Percentiles rank a stretch among this genome's conserved stretches.
phyloP scores from a whole-genome alignment of 1,140 invertebrate genomes.

The Drosophila novamexicana region DNA sequence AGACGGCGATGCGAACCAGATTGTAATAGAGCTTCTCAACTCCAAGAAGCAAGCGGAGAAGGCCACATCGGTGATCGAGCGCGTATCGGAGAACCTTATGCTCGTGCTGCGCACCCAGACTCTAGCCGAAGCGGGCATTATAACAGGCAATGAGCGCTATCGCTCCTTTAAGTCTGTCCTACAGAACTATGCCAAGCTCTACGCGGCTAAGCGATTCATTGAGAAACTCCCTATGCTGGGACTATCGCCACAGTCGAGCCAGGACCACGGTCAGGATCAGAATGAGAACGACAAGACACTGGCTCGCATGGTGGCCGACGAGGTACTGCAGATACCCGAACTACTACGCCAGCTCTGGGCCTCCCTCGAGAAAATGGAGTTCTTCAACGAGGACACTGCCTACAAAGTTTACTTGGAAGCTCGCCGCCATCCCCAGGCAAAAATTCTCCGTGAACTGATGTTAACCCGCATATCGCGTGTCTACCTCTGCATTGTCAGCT shows the following conservation, averaged over 20 bases:
- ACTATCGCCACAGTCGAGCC: background rate
- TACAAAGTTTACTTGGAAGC: constrained; percentile 66
- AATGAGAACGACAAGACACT: constrained; percentile 27
- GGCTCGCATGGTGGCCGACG: constrained; percentile 48
- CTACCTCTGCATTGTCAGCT: constrained; percentile 63
- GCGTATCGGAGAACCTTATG: constrained; percentile 55
- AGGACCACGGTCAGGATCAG: background rate
- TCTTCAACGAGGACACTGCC: constrained; percentile 67
- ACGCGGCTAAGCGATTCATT: constrained; percentile 58
- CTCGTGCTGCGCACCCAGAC: constrained; percentile 57
- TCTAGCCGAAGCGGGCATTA: constrained; percentile 49
- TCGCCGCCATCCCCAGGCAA: constrained; percentile 50
- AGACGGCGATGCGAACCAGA: constrained; percentile 58
- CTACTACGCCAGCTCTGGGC: constrained; percentile 59
- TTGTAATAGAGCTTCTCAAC: constrained; percentile 55
- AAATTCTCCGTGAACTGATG: constrained; percentile 61
- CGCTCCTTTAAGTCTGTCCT: constrained; percentile 51
- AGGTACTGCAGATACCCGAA: constrained; percentile 55
- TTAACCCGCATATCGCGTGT: constrained; percentile 65
- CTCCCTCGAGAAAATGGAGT: constrained; percentile 65
- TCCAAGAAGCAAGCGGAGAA: constrained; percentile 9
- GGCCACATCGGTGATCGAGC: constrained; percentile 40
- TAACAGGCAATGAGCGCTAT: constrained; percentile 55
- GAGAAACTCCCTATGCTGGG: constrained; percentile 51
- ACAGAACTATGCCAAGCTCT: constrained; percentile 62